Evolutionary conservation across 2,888 invertebrate genomes (phyloP).

Genomic region (Ectemnius cavifrons): DNA sequence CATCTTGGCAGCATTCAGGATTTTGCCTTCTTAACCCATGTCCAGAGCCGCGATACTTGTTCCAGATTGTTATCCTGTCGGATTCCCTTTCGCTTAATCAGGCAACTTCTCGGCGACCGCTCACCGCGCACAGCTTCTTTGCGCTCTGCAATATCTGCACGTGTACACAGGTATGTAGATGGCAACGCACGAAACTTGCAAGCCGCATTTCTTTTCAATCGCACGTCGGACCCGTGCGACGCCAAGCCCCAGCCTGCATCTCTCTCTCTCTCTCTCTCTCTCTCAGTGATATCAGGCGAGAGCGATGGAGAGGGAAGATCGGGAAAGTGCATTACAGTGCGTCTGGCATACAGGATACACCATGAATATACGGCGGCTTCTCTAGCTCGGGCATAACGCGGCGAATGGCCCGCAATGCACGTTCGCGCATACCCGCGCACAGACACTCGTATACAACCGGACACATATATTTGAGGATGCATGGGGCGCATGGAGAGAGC

Average conservation of each 20-base stretch:
- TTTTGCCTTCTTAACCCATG: not conserved
- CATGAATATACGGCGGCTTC: no score
- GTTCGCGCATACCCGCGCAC: not conserved
- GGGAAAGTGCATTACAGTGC: slow-evolving; percentile 52
- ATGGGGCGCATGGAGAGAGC: no score
- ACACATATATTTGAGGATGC: no score
- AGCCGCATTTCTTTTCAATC: slow-evolving; percentile 21
- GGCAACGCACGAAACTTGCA: not conserved
- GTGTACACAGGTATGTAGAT: not conserved
- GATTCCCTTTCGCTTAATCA: slow-evolving; percentile 7
- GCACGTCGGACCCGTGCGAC: slow-evolving; percentile 8
- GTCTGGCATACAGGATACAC: slow-evolving; percentile 54
- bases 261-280: no score
- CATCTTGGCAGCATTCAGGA: no score
- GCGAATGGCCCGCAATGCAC: slow-evolving; percentile 10
- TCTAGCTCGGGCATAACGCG: slow-evolving; percentile 12
- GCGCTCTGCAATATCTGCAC: not conserved
- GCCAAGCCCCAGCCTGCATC: not conserved
- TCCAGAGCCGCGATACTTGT: slow-evolving; percentile 2
- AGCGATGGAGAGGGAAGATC: slow-evolving; percentile 35
- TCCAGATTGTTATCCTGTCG: not conserved
- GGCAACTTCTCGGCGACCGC: not conserved
- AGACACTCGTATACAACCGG: no score
- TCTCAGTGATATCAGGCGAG: no score
- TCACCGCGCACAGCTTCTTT: not conserved